Conservation (phyloP, 2,113 vertebrate genomes). For the Pogonocichla stellata region DNA sequence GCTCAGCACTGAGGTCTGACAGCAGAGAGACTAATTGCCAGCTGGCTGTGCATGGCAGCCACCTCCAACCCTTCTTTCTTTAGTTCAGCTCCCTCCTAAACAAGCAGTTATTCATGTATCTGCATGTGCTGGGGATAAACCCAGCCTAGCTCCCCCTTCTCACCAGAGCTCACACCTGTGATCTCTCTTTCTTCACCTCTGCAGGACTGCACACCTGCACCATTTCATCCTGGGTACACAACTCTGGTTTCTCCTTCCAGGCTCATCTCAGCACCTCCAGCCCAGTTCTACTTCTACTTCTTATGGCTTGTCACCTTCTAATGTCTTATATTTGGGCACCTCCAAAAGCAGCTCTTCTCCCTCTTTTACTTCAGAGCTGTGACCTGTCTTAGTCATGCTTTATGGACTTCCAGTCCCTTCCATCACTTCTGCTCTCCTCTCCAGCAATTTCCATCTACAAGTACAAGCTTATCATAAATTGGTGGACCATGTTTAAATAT, state of each 20-base stretch:
- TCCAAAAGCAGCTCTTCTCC: background rate
- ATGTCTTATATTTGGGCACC: background rate
- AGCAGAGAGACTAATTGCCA: fast-evolving
- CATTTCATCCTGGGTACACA: fast-evolving
- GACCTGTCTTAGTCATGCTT: background rate
- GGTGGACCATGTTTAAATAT: background rate
- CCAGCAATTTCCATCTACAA: background rate
- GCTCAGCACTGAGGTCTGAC: background rate
- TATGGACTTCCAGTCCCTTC: background rate
- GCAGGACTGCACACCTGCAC: background rate
- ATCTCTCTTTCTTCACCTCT: background rate
- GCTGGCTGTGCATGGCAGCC: background rate
- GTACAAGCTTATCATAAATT: background rate
- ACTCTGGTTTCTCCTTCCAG: background rate
- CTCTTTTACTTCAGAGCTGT: background rate
- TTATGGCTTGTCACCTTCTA: background rate
- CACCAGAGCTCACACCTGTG: background rate
- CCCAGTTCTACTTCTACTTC: background rate
- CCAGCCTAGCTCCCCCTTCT: background rate
- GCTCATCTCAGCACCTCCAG: background rate
- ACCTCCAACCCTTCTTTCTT: background rate
- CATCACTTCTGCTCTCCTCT: background rate
- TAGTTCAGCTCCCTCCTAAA: background rate
- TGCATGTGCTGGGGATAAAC: background rate
- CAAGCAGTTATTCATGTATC: background rate